These are phyloP conservation scores for Trigoniulus corallinus DNA, from an alignment of 1,140 invertebrate species.

Conservation along the genomic window DNA sequence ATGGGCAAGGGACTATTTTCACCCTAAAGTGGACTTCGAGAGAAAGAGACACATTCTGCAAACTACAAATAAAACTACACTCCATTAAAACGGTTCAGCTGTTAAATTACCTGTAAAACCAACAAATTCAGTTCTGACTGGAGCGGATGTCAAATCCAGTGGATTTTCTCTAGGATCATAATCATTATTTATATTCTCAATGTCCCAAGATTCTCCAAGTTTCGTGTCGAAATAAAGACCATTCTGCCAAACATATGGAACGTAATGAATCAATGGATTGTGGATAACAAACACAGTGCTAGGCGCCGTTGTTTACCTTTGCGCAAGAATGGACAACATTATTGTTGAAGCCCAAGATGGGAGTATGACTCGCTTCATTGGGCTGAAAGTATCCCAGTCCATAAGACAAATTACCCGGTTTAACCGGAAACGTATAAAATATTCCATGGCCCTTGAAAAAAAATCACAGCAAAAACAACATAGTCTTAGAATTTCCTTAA, in stretches of 20 bases:
- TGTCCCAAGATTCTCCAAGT: not conserved
- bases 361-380: constrained; percentile 13
- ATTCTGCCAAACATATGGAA: constrained; percentile 2
- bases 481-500: too few relatives aligned
- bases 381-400: constrained; percentile 10
- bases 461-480: not conserved
- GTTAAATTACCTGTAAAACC: constrained; percentile 8
- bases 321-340: constrained; percentile 16
- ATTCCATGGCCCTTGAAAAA: constrained; percentile 13
- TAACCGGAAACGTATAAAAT: constrained; percentile 14
- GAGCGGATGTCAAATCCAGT: constrained; percentile 1
- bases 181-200: constrained; percentile 1
- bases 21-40: too few relatives aligned
- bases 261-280: too few relatives aligned
- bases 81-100: too few relatives aligned
- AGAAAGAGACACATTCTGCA: too few relatives aligned
- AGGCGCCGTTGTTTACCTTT: constrained; percentile 10
- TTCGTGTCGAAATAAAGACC: constrained; percentile 6
- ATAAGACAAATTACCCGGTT: constrained; percentile 11
- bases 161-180: constrained; percentile 7
- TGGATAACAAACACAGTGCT: not conserved
- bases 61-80: too few relatives aligned
- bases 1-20: too few relatives aligned
- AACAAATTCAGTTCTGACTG: constrained; percentile 4
- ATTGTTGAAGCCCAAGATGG: constrained; percentile 13